These are phyloP conservation scores for Alaudala cheleensis DNA, from an alignment of 2,113 vertebrate genomes.

Conservation along the genomic window DNA sequence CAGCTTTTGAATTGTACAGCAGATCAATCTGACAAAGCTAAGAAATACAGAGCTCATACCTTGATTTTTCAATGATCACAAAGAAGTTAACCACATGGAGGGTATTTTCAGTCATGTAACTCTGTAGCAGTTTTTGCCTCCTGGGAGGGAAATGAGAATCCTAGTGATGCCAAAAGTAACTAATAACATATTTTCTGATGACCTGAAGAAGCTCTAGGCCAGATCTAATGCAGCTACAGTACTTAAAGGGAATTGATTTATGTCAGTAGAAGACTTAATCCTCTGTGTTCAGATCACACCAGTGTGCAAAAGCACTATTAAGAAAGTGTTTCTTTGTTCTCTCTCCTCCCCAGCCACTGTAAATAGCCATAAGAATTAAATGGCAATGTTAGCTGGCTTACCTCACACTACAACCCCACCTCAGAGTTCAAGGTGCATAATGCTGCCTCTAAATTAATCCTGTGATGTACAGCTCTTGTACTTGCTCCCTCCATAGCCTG, in stretches of 20 bases:
- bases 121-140: not conserved
- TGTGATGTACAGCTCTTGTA: not conserved
- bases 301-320: not conserved
- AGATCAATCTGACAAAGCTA: not conserved
- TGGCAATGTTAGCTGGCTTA: not conserved
- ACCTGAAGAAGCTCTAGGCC: not conserved
- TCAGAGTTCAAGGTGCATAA: not conserved
- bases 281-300: not conserved
- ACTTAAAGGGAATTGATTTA: not conserved
- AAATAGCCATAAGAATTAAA: not conserved
- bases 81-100: not conserved
- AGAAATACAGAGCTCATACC: not conserved
- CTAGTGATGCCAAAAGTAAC: not conserved
- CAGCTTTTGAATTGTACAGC: not conserved
- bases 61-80: not conserved
- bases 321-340: not conserved
- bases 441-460: not conserved
- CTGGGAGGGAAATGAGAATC: not conserved
- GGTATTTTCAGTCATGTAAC: not conserved
- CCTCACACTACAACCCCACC: too few relatives aligned
- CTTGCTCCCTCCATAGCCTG: not conserved
- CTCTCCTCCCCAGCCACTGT: not conserved
- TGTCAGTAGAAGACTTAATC: not conserved
- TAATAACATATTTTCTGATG: not conserved
- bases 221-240: not conserved